phyloP scores from a whole-genome alignment of 2,888 invertebrate genomes.

The Pheosia tremula region DNA sequence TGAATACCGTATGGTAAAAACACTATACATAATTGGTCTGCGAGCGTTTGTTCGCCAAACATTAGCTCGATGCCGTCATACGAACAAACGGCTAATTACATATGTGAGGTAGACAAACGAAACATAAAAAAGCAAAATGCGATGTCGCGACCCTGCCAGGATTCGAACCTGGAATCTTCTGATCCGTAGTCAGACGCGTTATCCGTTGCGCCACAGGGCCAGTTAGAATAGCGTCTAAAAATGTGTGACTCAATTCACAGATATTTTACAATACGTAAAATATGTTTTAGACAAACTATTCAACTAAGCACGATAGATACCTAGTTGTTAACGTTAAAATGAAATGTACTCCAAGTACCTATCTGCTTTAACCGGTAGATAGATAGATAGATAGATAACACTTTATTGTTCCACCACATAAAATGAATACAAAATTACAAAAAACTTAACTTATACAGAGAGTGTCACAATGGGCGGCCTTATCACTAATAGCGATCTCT shows the following conservation, averaged over 20 bases:
- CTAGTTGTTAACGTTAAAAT: too few species aligned
- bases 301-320: too few species aligned
- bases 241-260: conserved; percentile 13
- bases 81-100: conserved; percentile 65
- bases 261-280: too few species aligned
- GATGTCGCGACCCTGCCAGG: conserved; percentile 83
- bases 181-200: conserved; percentile 90
- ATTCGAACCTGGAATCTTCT: conserved; percentile 88
- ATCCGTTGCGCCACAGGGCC: conserved; percentile 88
- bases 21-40: conserved; percentile 43
- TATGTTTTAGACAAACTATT: too few species aligned
- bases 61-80: conserved; percentile 65
- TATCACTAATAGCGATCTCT: too few species aligned
- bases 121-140: conserved; percentile 28
- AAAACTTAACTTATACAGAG: too few species aligned
- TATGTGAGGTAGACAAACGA: conserved; percentile 49
- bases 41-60: conserved; percentile 65
- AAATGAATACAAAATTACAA: too few species aligned
- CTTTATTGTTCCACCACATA: too few species aligned
- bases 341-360: too few species aligned
- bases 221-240: conserved; percentile 17
- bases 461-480: too few species aligned
- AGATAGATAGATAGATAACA: too few species aligned
- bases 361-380: too few species aligned
- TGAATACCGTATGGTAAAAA: conserved; percentile 33